Evolutionary conservation across 2,888 invertebrate species (phyloP), one percentile per base, ranked within the genome.

Genomic region (Epistrophe eligans): DNA sequence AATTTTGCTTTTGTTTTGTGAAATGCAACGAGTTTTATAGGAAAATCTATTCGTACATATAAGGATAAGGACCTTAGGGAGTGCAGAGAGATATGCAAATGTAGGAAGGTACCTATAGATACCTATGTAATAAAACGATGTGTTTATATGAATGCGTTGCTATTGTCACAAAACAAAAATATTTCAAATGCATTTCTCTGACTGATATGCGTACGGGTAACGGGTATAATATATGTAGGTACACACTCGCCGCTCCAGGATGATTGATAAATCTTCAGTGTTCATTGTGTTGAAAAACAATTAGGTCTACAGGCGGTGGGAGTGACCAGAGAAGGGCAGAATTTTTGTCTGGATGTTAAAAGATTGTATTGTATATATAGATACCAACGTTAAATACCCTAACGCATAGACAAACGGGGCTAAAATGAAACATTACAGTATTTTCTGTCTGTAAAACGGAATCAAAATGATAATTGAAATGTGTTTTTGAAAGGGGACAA

Each of bases 191-290:
- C 24, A 57, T 17, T 35, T 7, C 32, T 6, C 32, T 32, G 35
- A 45, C 13, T 32, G 24, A 32, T n/a, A n/a, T 66, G 28, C 13
- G 55, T 55, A 28, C 5, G 24, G 24, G 24, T 24, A 24, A 32
- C 32, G 32, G 7, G 32, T 32, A 24, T 32, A 4, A 3, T 32
- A 32, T 0, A 32, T 28, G 5, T 28, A 28, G n/a, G n/a, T 4
- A 32, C 32, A 4, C 7, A 32, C 17, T 45, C 2, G 4, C 17
- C 9, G 13, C 13, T 32, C 19, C 66, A 19, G 19, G 62, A 77
- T 81, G 84, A 85, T 81, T 81, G 85, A 85, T 85, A 77, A 70
- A 79, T 85, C 81, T 79, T 77, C 50, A 67, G 57, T 66, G 77
- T 43, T 70, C 50, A 81, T 85, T 85, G 85, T 85, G 85, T 82